Evolutionary conservation across 1,140 invertebrate genomes (phyloP).

Genomic region (Papilio glaucus): DNA sequence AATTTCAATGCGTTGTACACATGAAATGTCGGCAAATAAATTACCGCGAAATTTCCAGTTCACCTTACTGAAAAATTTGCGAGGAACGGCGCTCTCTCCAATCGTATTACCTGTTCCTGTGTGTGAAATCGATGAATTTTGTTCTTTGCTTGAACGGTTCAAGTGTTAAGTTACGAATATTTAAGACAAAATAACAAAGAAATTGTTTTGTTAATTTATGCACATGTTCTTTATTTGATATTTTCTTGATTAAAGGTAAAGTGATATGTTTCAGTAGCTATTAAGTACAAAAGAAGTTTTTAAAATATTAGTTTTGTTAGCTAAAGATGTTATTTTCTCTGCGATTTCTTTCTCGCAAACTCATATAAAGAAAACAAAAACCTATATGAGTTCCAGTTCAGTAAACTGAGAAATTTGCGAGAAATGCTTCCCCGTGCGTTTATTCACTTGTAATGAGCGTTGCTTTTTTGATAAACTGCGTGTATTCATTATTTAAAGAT

Average conservation of each 20-base stretch:
- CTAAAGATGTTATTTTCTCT: too few species aligned
- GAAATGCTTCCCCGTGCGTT: conserved; percentile 1
- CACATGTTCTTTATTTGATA: background rate
- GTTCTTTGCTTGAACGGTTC: background rate
- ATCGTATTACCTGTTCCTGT: conserved; percentile 16
- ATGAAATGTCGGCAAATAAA: conserved; percentile 9
- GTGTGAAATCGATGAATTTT: conserved; percentile 16
- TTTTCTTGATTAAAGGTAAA: background rate
- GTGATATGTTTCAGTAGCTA: background rate
- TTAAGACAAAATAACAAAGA: background rate
- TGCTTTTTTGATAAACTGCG: background rate
- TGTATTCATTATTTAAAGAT: background rate
- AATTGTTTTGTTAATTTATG: too few species aligned
- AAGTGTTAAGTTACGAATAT: background rate
- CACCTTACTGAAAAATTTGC: conserved; percentile 16
- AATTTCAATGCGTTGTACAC: background rate
- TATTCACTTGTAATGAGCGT: conserved; percentile 5
- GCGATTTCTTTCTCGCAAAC: background rate
- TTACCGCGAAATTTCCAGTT: conserved; percentile 16
- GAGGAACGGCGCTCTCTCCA: background rate
- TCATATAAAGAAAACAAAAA: conserved; percentile 39
- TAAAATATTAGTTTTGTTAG: too few species aligned
- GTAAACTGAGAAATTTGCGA: conserved; percentile 38
- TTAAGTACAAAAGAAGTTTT: background rate
- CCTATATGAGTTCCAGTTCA: conserved; percentile 38